Evolutionary conservation across 2,113 vertebrate species (phyloP), one percentile per base, ranked within the genome.

Genomic region (Periophthalmus modestus): DNA sequence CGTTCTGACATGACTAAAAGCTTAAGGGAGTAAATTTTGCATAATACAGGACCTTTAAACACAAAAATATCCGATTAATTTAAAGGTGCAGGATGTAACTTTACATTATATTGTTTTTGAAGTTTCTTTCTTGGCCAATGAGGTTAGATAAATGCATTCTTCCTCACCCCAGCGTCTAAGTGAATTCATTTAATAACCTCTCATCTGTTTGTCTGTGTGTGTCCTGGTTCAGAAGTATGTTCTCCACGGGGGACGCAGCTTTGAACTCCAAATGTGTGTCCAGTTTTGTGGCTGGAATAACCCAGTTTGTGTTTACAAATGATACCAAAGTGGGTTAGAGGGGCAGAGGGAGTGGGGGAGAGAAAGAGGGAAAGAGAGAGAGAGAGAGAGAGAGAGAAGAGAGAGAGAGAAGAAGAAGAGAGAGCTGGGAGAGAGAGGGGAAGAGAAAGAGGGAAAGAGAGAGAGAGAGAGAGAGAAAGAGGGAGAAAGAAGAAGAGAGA

Each of bases 241-340:
- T 4, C 21, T 59, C 57, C 57, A 28, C 10, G 2, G 12, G 57
- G 57, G 23, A 24, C 19, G 21, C 2, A 9, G 54, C n/a, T 23
- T 57, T 57, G 54, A 57, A 23, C 19, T 57, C n/a, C 3, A 43
- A 43, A 43, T 43, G 39, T 43, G 23, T 33, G 58, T 28, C 23
- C 24, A 61, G 23, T 61, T 61, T 33, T 24, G 13, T 6, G 12
- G 6, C 58, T 15, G 23, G 58, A 28, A 16, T 61, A 61, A 61
- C 58, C 58, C 58, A 61, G 59, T 62, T 62, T 62, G 21, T 62
- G 59, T 62, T 34, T 34, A 62, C 24, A 2, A 6, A 6, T 16
- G 14, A 62, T 15, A 34, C 59, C 7, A 62, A 62, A 62, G 24
- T 62, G 59, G 59, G 59, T 62, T 62, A 62, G 28, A 62, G 59